phyloP scores from a whole-genome alignment of 2,113 vertebrate species.

The Heterotis niloticus region DNA sequence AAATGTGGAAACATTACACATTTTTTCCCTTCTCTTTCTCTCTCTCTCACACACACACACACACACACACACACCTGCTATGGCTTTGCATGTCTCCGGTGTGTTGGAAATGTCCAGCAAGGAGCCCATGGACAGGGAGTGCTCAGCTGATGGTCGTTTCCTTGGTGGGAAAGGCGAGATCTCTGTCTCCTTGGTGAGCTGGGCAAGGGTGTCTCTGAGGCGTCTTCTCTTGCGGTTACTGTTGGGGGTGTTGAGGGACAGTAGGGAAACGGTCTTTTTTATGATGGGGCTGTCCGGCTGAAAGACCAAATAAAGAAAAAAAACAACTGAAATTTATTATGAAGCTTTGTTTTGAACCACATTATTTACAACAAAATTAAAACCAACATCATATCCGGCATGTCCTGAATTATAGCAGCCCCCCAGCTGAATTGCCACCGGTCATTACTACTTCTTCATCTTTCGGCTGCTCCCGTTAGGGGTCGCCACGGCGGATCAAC shows the following conservation, averaged over 20 bases:
- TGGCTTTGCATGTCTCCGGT: constrained; percentile 74
- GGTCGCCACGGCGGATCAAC: too few species aligned
- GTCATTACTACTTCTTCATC: too few species aligned
- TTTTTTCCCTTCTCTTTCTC: too few species aligned
- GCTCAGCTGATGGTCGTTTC: constrained; percentile 87
- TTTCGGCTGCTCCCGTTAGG: too few species aligned
- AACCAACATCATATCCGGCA: too few species aligned
- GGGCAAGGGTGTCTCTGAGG: constrained; percentile 85
- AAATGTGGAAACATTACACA: too few species aligned
- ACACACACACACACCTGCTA: constrained; percentile 66
- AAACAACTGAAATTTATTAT: background rate
- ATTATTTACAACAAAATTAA: too few species aligned
- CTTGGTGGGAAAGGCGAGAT: constrained; percentile 88
- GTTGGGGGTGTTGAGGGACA: constrained; percentile 88
- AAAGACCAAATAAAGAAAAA: background rate
- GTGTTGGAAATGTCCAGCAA: constrained; percentile 95
- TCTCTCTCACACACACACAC: too few species aligned
- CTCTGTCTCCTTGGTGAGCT: constrained; percentile 85
- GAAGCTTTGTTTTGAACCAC: too few species aligned
- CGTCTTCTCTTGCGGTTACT: constrained; percentile 89
- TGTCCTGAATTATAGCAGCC: background rate
- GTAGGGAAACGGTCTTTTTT: constrained; percentile 88
- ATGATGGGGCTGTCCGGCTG: constrained; percentile 86
- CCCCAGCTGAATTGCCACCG: background rate
- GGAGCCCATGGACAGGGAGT: constrained; percentile 86